Evolutionary conservation across 2,797 vertebrate species (phyloP), one percentile per base, ranked within the genome.

Genomic region (Acomys russatus): DNA sequence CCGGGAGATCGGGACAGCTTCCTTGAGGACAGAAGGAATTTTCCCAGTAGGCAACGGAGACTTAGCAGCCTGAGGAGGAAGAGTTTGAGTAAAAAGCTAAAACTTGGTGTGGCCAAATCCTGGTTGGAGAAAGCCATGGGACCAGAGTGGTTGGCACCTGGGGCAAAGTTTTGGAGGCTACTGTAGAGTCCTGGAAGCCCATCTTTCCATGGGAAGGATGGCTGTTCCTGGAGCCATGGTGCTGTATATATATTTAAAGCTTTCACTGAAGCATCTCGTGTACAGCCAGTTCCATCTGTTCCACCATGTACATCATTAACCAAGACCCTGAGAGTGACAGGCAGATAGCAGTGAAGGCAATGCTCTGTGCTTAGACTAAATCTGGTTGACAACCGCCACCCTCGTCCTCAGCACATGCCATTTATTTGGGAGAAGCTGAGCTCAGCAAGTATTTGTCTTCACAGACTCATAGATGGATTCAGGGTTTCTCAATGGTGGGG

Each of bases 111-210:
- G 77, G 17, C 61, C 76, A 30, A n/a, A 44, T 44, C n/a, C 49
- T 1, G 0, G n/a, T 33, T 30, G 0, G 2, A 74, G 33, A 44
- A 38, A 90, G 51, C 86, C n/a, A 7, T 4, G 30, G 63, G 59
- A 17, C 17, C n/a, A 51, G 82, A 28, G 56, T 1, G 17, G 56
- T 1, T 91, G 68, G 25, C 1, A 35, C 51, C n/a, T 0, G 0
- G 56, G 2, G 12, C 10, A 3, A n/a, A 49, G 82, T 63, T 80
- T 23, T 38, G 28, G 12, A 9, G 73, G 9, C 20, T 4, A 0
- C 9, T 0, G 20, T 1, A 6, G 25, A 2, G 30, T 38, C 23
- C 3, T 0, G 0, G 44, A 1, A 28, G 71, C 54, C 56, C 35
- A 0, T 12, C 56, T n/a, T 49, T 38, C 28, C 0, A 0, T 59